These are phyloP conservation scores for Heterohyrax brucei DNA, from an alignment of 2,797 vertebrate genomes.

Conservation along the genomic window DNA sequence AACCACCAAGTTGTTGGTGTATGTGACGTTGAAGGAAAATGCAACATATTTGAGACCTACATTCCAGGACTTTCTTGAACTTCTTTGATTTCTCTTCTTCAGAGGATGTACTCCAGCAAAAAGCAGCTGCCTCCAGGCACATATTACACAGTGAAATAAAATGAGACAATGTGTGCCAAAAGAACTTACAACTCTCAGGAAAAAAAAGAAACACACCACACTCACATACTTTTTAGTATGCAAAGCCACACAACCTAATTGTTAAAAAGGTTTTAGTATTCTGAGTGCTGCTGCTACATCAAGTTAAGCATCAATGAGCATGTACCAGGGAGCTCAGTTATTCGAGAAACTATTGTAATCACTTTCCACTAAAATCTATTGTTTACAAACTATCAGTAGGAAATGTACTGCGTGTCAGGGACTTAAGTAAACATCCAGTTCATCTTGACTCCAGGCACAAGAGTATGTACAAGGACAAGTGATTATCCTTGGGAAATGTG, in stretches of 20 bases:
- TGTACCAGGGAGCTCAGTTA: slow-evolving; percentile 1
- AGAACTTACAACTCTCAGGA: slow-evolving; percentile 69
- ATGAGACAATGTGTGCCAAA: slow-evolving; percentile 81
- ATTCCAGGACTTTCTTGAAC: slow-evolving; percentile 59
- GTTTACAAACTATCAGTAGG: slow-evolving; percentile 63
- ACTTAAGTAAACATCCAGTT: slow-evolving; percentile 47
- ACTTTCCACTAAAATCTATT: slow-evolving; percentile 67
- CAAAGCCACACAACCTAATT: slow-evolving; percentile 49
- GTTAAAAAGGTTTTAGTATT: slow-evolving; percentile 77
- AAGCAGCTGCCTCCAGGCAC: slow-evolving; percentile 78
- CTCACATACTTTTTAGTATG: slow-evolving; percentile 67
- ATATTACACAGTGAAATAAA: slow-evolving; percentile 79
- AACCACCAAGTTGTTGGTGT: background rate
- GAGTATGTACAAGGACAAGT: slow-evolving; percentile 24
- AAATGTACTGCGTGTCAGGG: background rate
- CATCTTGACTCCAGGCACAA: slow-evolving; percentile 7
- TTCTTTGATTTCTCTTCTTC: slow-evolving; percentile 63
- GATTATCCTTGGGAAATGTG: slow-evolving; percentile 55
- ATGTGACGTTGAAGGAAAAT: background rate
- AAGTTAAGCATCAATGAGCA: slow-evolving; percentile 62
- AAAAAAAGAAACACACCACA: slow-evolving; percentile 73
- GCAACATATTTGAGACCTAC: background rate
- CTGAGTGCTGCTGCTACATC: slow-evolving; percentile 26
- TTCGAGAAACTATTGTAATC: slow-evolving; percentile 45
- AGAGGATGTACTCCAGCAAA: slow-evolving; percentile 66